Base-by-base conservation (phyloP, 2,797 vertebrate species). In the Sebastes wilsoni region DNA sequence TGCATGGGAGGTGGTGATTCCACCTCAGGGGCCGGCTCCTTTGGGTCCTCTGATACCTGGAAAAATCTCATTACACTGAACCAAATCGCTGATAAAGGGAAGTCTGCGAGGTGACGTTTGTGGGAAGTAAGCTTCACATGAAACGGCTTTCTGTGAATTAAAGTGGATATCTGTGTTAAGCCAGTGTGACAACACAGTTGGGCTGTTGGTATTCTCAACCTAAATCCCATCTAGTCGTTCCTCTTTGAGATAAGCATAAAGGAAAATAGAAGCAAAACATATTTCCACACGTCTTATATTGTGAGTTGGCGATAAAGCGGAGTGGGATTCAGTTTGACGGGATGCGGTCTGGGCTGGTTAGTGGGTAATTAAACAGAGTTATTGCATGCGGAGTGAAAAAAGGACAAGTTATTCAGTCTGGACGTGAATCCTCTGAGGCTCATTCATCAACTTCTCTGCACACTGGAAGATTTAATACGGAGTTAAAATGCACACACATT, bases 391-490 rank as follows among this genome's bases (percentile, higher is more conserved):
- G 11, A 60, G 55, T 79, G 14, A 8, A 75, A 54, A 78, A 65
- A 66, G 1, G 54, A 73, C 5, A 25, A 59, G 73, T 58, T 66
- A 60, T 72, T 74, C 36, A 68, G 42, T 8, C 5, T 16, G n/a
- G 71, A 55, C 46, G n/a, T 13, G 6, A 30, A 65, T 60, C 60
- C 55, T 79, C 20, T 65, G 75, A 76, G 46, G 23, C 71, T 78
- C 86, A 65, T 88, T 49, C 42, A 72, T 90, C 87, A 81, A 52
- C 52, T 36, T 58, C 71, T 27, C 67, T 16, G 27, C 22, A 65
- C 46, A 11, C 38, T 62, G 56, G 38, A 82, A 62, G 83, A 83
- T 18, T 72, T 77, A 75, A 78, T 14, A 14, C 32, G 14, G 60
- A 67, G 59, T 38, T 81, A 70, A 72, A 88, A 83, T 8, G 30